A percentile compares a stretch with the other conserved stretches of the same genome.
Evolutionary conservation across 2,113 vertebrate genomes (phyloP).

Genomic region (Ctenomys sociabilis): DNA sequence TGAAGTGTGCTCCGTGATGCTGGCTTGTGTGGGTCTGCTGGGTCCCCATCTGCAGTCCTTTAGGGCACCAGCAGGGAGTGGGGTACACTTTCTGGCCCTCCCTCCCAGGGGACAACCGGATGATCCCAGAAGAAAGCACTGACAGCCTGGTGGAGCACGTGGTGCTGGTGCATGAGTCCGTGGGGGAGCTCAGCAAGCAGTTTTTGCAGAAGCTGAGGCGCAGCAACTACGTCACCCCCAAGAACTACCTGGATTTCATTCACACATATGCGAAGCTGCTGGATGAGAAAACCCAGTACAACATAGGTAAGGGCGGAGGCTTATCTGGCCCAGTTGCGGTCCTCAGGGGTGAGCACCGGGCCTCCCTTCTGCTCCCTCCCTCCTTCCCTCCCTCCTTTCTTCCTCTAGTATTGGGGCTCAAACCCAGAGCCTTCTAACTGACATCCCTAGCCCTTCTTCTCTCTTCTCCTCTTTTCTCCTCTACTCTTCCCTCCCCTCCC

Average conservation of each 20-base stretch:
- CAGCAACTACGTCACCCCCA: conserved; percentile 95
- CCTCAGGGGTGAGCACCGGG: fast-evolving
- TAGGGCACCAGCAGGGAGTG: neutral
- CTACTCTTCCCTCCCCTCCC: too few relatives aligned
- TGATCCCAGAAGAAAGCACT: conserved; percentile 87
- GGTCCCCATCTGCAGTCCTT: neutral
- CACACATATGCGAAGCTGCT: conserved; percentile 91
- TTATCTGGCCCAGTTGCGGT: fast-evolving
- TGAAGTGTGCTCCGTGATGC: neutral
- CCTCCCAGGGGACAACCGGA: conserved; percentile 86
- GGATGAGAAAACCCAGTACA: conserved; percentile 92
- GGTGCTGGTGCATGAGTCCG: conserved; percentile 93
- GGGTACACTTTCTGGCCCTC: neutral
- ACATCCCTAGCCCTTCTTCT: neutral
- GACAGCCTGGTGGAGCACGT: conserved; percentile 89
- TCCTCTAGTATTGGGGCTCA: neutral
- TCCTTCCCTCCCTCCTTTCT: neutral
- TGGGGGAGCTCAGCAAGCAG: conserved; percentile 90
- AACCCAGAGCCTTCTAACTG: too few relatives aligned
- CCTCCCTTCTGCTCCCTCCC: too few relatives aligned
- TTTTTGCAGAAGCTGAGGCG: conserved; percentile 94
- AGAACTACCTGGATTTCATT: conserved; percentile 97
- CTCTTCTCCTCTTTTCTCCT: too few relatives aligned
- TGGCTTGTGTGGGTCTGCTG: neutral
- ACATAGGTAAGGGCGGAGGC: conserved; percentile 87